Evolutionary conservation across 2,113 vertebrate genomes (phyloP), one percentile per base, ranked within the genome.

Genomic region (Budorcas taxicolor): DNA sequence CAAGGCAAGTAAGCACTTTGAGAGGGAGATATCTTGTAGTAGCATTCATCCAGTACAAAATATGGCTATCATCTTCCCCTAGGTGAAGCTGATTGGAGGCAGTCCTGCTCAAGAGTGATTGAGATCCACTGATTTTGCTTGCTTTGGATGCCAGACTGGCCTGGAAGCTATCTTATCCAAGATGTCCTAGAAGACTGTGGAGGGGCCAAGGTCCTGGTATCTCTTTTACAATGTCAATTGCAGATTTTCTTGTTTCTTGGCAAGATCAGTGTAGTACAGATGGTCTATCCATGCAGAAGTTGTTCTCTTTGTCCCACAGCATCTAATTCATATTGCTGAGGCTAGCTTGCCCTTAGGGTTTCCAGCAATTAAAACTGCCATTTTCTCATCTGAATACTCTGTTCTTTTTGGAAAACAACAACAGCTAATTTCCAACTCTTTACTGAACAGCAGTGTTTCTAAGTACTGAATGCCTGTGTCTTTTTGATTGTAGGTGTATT

Each of bases 171-270:
- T 78, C 53, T 88, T 29, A 96, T 29, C 91, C 57, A 91, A 53
- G 27, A 89, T 89, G 47, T 33, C 43, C 33, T 31, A 55, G 87
- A 81, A 87, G 87, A 88, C 64, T 12, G 43, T 6, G 27, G 36
- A 36, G 23, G 52, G 19, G 6, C 52, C 62, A 92, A 95, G 87
- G 58, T 94, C 74, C 87, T 74, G 55, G 31, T 81, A 43, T 95
- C 8, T 50, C 74, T 91, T 91, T 76, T 90, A 13, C 83, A 83
- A 86, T 60, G 87, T 91, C 83, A 92, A 53, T 62, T 80, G 50
- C 33, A 76, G n/a, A 93, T 93, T 96, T 97, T 78, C 21, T 60
- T 94, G 50, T 57, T 97, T 92, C 15, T 94, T 97, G 97, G 94
- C 93, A 81, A 91, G 58, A 94, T 31, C 78, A 64, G 31, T 53